phyloP scores from a whole-genome alignment of 2,888 invertebrate genomes.

The Labia minor region DNA sequence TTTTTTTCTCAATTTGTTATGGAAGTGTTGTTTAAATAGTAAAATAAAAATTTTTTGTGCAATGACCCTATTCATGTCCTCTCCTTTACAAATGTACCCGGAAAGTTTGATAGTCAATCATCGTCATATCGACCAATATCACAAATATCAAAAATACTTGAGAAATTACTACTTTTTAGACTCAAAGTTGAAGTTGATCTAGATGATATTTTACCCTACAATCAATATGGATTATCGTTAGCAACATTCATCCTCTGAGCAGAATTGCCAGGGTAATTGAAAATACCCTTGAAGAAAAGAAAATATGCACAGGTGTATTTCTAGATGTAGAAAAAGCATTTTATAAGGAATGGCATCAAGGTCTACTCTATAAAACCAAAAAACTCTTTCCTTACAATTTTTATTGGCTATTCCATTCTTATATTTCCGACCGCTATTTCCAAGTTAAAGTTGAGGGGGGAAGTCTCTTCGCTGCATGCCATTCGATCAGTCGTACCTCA shows the following conservation, averaged over 20 bases:
- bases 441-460: neutral
- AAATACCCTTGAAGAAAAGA: neutral
- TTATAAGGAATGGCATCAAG: neutral
- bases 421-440: neutral
- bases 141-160: slow-evolving; percentile 1
- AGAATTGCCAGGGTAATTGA: neutral
- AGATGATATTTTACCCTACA: neutral
- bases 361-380: neutral
- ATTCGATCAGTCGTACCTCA: neutral
- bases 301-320: slow-evolving; percentile 1
- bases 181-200: neutral
- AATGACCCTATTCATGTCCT: too few species aligned
- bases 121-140: neutral
- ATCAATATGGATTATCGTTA: neutral
- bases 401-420: neutral
- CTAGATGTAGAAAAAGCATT: neutral
- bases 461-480: neutral
- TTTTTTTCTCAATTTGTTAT: too few species aligned
- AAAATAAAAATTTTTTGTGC: too few species aligned
- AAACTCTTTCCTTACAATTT: neutral
- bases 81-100: too few species aligned
- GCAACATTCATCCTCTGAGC: neutral
- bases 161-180: neutral
- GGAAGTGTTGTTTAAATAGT: too few species aligned
- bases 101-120: neutral